These are phyloP conservation scores for Diorhabda sublineata DNA, from an alignment of 1,140 invertebrate genomes.

Conservation along the genomic window DNA sequence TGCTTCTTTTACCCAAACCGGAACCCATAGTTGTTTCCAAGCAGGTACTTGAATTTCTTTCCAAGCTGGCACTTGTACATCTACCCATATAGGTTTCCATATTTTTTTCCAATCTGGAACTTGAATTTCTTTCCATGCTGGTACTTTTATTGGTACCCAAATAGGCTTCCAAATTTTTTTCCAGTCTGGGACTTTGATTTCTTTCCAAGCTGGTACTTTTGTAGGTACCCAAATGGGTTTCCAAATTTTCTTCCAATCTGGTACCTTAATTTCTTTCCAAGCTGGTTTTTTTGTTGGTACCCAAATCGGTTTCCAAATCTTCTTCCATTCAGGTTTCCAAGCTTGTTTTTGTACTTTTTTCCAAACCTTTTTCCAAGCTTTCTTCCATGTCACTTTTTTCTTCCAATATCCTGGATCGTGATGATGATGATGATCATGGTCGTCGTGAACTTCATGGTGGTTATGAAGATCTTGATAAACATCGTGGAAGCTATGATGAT, in stretches of 20 bases:
- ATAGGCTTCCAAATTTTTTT: constrained; percentile 60
- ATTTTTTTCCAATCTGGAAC: constrained; percentile 63
- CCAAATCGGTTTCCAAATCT: constrained; percentile 60
- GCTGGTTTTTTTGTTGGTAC: constrained; percentile 56
- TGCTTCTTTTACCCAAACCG: constrained; percentile 65
- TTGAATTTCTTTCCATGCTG: constrained; percentile 62
- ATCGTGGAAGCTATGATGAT: constrained; percentile 11
- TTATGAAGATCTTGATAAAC: constrained; percentile 18
- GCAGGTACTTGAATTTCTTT: constrained; percentile 58
- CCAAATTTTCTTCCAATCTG: constrained; percentile 56
- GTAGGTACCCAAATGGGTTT: constrained; percentile 60
- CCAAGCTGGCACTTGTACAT: constrained; percentile 58
- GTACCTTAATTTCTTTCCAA: constrained; percentile 61
- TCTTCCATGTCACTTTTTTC: constrained; percentile 62
- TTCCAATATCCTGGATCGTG: constrained; percentile 60
- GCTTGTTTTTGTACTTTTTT: constrained; percentile 59
- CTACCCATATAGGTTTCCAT: constrained; percentile 58
- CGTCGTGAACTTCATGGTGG: constrained; percentile 42
- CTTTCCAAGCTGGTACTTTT: constrained; percentile 58
- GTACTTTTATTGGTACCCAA: constrained; percentile 62
- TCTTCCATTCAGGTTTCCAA: constrained; percentile 60
- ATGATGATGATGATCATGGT: constrained; percentile 37
- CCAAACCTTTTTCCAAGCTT: constrained; percentile 57
- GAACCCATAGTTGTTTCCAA: constrained; percentile 60
- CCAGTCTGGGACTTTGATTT: constrained; percentile 56